These are phyloP conservation scores for Limnephilus rhombicus DNA, from an alignment of 2,888 invertebrate species.

Conservation along the genomic window DNA sequence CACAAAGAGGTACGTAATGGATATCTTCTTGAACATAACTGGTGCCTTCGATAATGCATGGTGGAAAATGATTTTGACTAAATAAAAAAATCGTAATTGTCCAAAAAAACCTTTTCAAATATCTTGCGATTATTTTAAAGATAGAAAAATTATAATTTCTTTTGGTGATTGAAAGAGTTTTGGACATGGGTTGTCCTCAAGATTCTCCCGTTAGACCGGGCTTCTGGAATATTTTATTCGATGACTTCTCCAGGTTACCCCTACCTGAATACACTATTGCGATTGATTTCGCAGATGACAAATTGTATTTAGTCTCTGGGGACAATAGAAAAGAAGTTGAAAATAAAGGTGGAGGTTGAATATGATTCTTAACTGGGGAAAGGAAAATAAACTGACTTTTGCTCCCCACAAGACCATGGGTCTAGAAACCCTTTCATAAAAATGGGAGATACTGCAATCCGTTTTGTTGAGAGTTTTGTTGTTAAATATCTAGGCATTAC, in stretches of 20 bases:
- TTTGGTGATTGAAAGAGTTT: background rate
- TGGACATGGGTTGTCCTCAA: background rate
- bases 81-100: background rate
- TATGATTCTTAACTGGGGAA: too few species aligned
- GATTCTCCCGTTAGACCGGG: background rate
- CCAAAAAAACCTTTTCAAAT: background rate
- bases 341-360: too few species aligned
- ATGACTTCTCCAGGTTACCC: background rate
- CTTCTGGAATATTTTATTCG: background rate
- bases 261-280: conserved; percentile 26
- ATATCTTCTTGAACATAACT: background rate
- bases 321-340: too few species aligned
- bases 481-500: too few species aligned
- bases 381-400: too few species aligned
- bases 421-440: too few species aligned
- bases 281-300: too few species aligned
- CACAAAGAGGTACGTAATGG: background rate
- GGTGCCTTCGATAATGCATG: background rate
- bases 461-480: too few species aligned
- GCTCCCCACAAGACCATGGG: too few species aligned
- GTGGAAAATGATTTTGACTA: background rate
- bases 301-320: too few species aligned
- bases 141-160: background rate
- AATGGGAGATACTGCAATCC: too few species aligned
- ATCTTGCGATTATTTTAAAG: background rate